Percentiles rank a stretch among this genome's conserved stretches.
Conservation (phyloP, 2,888 invertebrate genomes). For the Chalcosyrphus nemorum region DNA sequence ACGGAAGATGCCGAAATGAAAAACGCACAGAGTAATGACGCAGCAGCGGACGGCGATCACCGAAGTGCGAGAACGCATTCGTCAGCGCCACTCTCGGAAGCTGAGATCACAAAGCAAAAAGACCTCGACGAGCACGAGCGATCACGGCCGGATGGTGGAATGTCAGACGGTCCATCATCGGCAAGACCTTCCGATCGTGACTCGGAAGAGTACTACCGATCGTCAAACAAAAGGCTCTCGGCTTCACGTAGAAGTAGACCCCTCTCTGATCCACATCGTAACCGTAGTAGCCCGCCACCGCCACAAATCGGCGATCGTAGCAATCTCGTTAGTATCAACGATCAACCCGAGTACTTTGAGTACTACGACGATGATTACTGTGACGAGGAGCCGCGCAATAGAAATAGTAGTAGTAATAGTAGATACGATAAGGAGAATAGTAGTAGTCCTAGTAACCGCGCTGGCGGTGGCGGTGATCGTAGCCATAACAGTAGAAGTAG, state of each 20-base stretch:
- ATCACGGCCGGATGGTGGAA: conserved; percentile 75
- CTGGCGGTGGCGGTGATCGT: conserved; percentile 61
- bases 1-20: conserved; percentile 73
- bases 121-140: conserved; percentile 67
- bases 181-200: conserved; percentile 53
- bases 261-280: conserved; percentile 61
- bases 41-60: conserved; percentile 40
- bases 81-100: conserved; percentile 73
- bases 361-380: conserved; percentile 78
- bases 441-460: conserved; percentile 40
- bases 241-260: conserved; percentile 57
- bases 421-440: conserved; percentile 39
- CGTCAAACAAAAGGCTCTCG: conserved; percentile 55
- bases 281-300: conserved; percentile 75
- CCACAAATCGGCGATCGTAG: conserved; percentile 76
- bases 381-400: not conserved
- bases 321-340: conserved; percentile 83
- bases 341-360: conserved; percentile 83
- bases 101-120: conserved; percentile 46
- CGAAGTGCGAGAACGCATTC: conserved; percentile 73
- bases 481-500: conserved; percentile 78
- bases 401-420: conserved; percentile 6
- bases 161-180: conserved; percentile 40
- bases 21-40: conserved; percentile 62
- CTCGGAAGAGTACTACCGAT: conserved; percentile 71